Base-by-base conservation (phyloP, 1,140 invertebrate genomes). In the Tetramorium parvispinum region DNA sequence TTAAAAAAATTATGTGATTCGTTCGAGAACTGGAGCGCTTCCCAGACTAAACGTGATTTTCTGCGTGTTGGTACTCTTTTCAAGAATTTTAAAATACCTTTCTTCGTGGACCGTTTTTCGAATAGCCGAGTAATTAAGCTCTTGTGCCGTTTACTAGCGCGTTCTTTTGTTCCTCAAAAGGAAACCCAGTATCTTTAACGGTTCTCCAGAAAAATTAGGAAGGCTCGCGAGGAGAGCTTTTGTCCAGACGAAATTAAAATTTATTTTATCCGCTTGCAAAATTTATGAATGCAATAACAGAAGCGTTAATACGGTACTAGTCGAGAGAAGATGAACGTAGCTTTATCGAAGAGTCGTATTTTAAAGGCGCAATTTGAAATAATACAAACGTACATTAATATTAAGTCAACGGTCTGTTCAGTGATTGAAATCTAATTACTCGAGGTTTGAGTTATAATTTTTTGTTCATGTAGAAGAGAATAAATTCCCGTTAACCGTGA, bases 21-120 rank as follows among this genome's bases (percentile, higher is more conserved):
- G 21, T 65, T 53, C 18, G 16, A 18, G n/a, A 27, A 76, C 21
- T 24, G 18, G 37, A 57, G 11, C 11, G n/a, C n/a, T 53, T 51
- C 40, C 49, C 40, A n/a, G 24, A 83, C 46, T 24, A 81, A 53
- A 40, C 59, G 4, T 10, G 8, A 0, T 51, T 24, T 13, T 51
- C n/a, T 0, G 2, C 21, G 8, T 21, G 8, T 37, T 5, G 2
- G 7, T 43, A 49, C 46, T 70, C 27, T 49, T 27, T 53, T 70
- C 18, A 70, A 77, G 63, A 83, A 87, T 89, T 89, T 57, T 57
- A 82, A 89, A 86, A 86, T 83, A 83, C 32, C 75, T 89, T 82
- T 61, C 71, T 68, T 51, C 24, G 57, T 55, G 51, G 32, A 87
- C 65, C 57, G 46, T 85, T 87, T 89, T 83, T 89, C 77, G 51